Evolutionary conservation across 2,113 vertebrate genomes (phyloP).

Genomic region (Falco punctatus): DNA sequence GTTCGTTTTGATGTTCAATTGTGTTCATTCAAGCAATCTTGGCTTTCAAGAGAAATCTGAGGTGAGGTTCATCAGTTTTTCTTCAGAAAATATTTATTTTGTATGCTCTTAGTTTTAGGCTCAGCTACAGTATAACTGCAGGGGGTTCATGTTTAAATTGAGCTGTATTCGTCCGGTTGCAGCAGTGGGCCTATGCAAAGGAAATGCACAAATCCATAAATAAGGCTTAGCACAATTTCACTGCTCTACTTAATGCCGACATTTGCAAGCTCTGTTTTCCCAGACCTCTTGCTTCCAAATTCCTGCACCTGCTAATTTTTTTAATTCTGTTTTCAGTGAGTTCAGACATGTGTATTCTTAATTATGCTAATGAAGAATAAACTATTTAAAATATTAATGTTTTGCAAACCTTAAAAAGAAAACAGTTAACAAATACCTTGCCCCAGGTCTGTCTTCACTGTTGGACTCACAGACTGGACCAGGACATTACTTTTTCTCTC

Average conservation of each 20-base stretch:
- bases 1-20: not conserved
- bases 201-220: conserved; percentile 27
- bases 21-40: not conserved
- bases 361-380: conserved; percentile 66
- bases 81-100: not conserved
- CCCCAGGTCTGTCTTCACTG: not conserved
- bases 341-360: conserved; percentile 61
- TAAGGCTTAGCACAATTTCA: conserved; percentile 42
- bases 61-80: not conserved
- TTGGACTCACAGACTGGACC: not conserved
- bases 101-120: not conserved
- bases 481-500: not conserved
- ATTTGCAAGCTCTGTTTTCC: conserved; percentile 52
- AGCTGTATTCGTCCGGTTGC: not conserved
- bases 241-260: conserved; percentile 40
- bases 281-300: conserved; percentile 55
- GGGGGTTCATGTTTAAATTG: conserved; percentile 21
- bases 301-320: conserved; percentile 66
- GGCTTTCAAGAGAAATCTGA: not conserved
- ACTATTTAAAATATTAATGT: conserved; percentile 58
- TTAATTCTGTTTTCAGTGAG: conserved; percentile 72
- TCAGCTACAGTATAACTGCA: conserved; percentile 9
- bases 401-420: conserved; percentile 25
- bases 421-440: not conserved
- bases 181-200: conserved; percentile 3